Conservation (phyloP, 2,113 vertebrate genomes). For the Romanogobio albipinnatus region DNA sequence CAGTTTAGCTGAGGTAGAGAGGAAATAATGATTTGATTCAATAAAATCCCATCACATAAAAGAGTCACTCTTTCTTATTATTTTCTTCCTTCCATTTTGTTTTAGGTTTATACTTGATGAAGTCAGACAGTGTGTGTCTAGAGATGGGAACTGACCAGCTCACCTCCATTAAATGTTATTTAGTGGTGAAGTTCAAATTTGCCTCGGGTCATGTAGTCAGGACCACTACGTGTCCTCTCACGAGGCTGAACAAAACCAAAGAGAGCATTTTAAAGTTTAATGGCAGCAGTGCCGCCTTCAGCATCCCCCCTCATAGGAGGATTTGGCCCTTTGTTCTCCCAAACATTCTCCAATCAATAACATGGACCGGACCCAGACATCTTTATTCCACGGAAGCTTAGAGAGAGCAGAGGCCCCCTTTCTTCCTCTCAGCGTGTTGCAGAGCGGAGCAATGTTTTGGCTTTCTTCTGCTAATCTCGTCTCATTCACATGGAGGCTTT, state of each 20-base stretch:
- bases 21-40: background rate
- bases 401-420: conserved; percentile 55
- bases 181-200: conserved; percentile 60
- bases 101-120: background rate
- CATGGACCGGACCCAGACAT: conserved; percentile 62
- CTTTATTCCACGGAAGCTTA: conserved; percentile 67
- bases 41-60: background rate
- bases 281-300: conserved; percentile 62
- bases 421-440: conserved; percentile 58
- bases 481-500: conserved; percentile 57
- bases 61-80: background rate
- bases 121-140: conserved; percentile 1
- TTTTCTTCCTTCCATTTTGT: background rate
- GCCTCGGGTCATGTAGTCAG: conserved; percentile 65
- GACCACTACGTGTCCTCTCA: conserved; percentile 51
- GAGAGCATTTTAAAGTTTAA: conserved; percentile 67
- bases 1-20: background rate
- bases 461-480: conserved; percentile 62
- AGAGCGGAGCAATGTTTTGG: conserved; percentile 55
- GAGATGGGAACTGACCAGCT: conserved; percentile 53
- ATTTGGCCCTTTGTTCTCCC: conserved; percentile 72
- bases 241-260: conserved; percentile 62
- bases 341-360: conserved; percentile 67
- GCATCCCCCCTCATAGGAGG: conserved; percentile 57
- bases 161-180: conserved; percentile 63